Base-by-base conservation (phyloP, 1,140 invertebrate species). In the Euura saliciscinereae region DNA sequence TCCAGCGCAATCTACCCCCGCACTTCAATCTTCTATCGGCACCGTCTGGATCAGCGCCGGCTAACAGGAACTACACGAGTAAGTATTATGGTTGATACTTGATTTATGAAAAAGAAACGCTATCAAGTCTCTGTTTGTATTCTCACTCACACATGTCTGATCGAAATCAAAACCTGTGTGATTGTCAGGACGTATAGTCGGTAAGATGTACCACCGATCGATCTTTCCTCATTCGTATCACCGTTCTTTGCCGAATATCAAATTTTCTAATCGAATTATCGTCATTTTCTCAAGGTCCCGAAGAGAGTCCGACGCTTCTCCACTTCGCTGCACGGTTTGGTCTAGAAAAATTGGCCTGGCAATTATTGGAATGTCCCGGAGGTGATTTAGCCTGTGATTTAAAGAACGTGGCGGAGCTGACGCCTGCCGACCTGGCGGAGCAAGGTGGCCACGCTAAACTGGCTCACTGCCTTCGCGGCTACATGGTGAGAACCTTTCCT, bases 251-350 rank as follows among this genome's bases (percentile, higher is more conserved):
- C 28, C 28, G 28, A 28, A 28, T 59, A 59, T 3, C 0, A 59
- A 59, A 59, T 59, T 59, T 59, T 11, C 4, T 59, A 59, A 59
- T 5, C 10, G 13, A 59, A 59, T 28, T 11, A 5, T 59, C 6
- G 5, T 11, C 44, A 65, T 66, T 69, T n/a, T 71, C 65, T 28
- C 28, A 28, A 93, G 93, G 91, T 81, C 90, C 91, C 28, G 94
- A 96, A 82, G 94, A 96, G 80, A 94, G 94, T 80, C 96, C 96
- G 2, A 97, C 95, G 0, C 83, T 97, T 43, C 87, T 98, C 6
- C 96, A 98, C 82, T 97, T 97, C 84, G 93, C 95, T 1, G 95
- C 95, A 1, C 91, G 92, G 69, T 96, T 95, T 83, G 96, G 96
- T 0, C 86, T 97, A 68, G 94, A 95, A 81, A 92, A 94, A 74